Percentiles rank a stretch among this genome's conserved stretches.
phyloP scores from a whole-genome alignment of 2,113 vertebrate genomes.

The Prolemur simus region DNA sequence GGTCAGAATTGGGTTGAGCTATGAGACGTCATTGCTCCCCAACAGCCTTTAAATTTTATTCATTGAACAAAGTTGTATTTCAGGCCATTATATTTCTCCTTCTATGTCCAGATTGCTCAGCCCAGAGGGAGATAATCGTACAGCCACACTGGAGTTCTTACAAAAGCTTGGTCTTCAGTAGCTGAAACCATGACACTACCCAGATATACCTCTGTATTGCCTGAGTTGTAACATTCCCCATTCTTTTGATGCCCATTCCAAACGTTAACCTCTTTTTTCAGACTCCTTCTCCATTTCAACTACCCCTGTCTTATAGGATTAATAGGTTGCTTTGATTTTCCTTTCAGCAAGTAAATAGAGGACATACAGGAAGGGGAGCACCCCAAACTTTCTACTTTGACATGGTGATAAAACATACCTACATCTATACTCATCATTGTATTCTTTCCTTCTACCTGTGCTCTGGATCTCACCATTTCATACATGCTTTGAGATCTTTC shows the following conservation, averaged over 20 bases:
- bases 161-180: background rate
- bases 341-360: background rate
- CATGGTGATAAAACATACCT: background rate
- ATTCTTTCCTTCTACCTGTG: background rate
- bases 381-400: background rate
- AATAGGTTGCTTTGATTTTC: background rate
- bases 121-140: background rate
- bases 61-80: background rate
- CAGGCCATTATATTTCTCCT: background rate
- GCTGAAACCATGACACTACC: background rate
- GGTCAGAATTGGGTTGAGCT: background rate
- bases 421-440: background rate
- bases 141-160: background rate
- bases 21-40: background rate
- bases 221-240: background rate
- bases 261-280: background rate
- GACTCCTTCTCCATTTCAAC: background rate
- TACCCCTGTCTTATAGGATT: background rate
- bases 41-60: background rate
- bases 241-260: background rate
- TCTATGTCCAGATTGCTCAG: background rate
- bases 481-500: background rate
- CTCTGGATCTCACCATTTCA: background rate
- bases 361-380: background rate
- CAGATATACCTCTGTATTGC: background rate